Evolutionary conservation across 2,888 invertebrate species (phyloP).

Genomic region (Clanis bilineata): DNA sequence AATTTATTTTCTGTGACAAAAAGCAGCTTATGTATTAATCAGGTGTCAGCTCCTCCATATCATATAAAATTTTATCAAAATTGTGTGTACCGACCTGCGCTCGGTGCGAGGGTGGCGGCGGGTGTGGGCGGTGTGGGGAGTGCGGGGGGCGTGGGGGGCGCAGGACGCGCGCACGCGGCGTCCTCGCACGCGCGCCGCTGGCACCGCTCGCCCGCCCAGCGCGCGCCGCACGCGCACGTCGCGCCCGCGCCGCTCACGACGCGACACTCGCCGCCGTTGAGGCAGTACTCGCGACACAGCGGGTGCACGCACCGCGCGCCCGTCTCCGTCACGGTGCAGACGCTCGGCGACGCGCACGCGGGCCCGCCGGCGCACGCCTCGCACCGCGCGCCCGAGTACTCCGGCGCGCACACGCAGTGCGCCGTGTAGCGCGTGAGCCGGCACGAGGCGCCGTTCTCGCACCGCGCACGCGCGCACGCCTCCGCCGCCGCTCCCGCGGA

Average conservation of each 20-base stretch:
- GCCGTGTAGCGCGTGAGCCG: conserved; percentile 38
- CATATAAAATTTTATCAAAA: no score
- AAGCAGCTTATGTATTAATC: no score
- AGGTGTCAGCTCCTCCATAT: no score
- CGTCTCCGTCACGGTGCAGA: neutral
- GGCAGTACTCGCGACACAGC: neutral
- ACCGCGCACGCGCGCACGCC: conserved; percentile 79
- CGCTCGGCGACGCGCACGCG: neutral
- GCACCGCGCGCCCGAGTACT: conserved; percentile 37
- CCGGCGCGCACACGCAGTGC: conserved; percentile 43
- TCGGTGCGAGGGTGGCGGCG: conserved; percentile 28
- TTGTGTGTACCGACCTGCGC: no score
- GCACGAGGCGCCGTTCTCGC: conserved; percentile 84
- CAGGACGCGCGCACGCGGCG: conserved; percentile 82
- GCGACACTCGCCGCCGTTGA: conserved; percentile 19
- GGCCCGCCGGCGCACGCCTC: conserved; percentile 8
- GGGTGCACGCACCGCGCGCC: neutral
- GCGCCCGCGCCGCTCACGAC: conserved; percentile 18
- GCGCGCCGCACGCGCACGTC: neutral
- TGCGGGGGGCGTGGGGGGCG: conserved; percentile 81
- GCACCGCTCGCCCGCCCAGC: conserved; percentile 80
- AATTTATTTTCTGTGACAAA: no score
- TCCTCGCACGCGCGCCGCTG: conserved; percentile 86
- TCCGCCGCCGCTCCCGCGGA: conserved; percentile 22
- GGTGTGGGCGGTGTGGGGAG: conserved; percentile 57